Base-by-base conservation (phyloP, 1,140 invertebrate genomes). In the Drosophila bocqueti region DNA sequence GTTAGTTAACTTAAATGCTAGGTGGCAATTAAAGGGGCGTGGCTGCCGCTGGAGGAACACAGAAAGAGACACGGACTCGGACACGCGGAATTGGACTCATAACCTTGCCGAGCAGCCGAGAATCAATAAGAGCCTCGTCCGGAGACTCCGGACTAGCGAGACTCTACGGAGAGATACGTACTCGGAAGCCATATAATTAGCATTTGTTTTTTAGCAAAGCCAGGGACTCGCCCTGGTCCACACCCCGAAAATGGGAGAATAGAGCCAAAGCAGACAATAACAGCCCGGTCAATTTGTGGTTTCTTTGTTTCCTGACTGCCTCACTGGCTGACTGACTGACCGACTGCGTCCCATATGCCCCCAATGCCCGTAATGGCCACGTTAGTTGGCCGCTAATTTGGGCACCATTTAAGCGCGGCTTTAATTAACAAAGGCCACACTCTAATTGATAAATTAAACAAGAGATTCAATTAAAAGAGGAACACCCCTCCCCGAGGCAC, bases 1-100 rank as follows among this genome's bases (percentile, higher is more conserved):
- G 85, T 90, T 90, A 90, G 86, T 90, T 90, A 90, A 85, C 85
- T 90, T 83, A 90, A 90, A 89, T 85, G 85, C 76, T 81, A 90
- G 85, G 81, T 90, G 81, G 85, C 85, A 90, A 90, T 90, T 90
- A 90, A 90, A 91, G 68, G 85, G 85, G 85, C 85, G 85, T 77
- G 85, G 79, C 66, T 60, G 79, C 49, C 47, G 76, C 65, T 45
- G 38, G 75, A 77, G 75, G 43, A 49, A 55, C 55, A 59, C n/a
- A 52, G 49, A 50, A 26, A 59, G 50, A 86, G 66, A 60, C 40
- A 42, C 63, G 29, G 29, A 58, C 36, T 50, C 26, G 42, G 49
- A 72, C 21, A 58, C 31, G 60, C 50, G 42, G 49, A 72, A 18
- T 34, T 49, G 64, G 57, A 65, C 55, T 76, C 72, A 57, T 79